phyloP scores from a whole-genome alignment of 2,113 vertebrate species.

The Mohoua ochrocephala region DNA sequence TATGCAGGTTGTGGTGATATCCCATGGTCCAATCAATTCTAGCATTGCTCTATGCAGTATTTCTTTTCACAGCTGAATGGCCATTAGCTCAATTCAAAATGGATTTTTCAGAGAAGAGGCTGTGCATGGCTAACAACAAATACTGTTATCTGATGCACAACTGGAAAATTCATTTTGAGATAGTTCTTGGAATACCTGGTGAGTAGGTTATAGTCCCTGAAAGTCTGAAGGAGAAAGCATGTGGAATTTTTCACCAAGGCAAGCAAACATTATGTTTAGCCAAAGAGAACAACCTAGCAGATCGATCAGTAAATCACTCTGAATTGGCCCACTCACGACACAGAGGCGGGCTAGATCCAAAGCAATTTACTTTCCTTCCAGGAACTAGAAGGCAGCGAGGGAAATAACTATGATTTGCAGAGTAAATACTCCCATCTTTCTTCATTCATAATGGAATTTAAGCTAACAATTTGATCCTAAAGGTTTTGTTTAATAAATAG shows the following conservation, averaged over 20 bases:
- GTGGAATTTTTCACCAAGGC: background rate
- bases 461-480: background rate
- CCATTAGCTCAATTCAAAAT: background rate
- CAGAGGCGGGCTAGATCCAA: background rate
- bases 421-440: background rate
- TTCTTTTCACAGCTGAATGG: background rate
- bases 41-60: background rate
- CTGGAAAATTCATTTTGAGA: background rate
- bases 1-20: background rate
- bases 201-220: background rate
- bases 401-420: background rate
- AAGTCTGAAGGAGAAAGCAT: background rate
- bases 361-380: background rate
- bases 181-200: background rate
- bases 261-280: background rate
- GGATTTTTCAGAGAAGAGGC: background rate
- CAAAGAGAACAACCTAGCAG: background rate
- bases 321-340: background rate
- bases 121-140: background rate
- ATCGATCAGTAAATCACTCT: background rate
- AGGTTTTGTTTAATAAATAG: background rate
- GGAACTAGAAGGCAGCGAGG: background rate
- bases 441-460: background rate
- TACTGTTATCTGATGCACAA: background rate
- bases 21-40: background rate